Evolutionary conservation across 2,797 vertebrate species (phyloP).

Genomic region (Miichthys miiuy): DNA sequence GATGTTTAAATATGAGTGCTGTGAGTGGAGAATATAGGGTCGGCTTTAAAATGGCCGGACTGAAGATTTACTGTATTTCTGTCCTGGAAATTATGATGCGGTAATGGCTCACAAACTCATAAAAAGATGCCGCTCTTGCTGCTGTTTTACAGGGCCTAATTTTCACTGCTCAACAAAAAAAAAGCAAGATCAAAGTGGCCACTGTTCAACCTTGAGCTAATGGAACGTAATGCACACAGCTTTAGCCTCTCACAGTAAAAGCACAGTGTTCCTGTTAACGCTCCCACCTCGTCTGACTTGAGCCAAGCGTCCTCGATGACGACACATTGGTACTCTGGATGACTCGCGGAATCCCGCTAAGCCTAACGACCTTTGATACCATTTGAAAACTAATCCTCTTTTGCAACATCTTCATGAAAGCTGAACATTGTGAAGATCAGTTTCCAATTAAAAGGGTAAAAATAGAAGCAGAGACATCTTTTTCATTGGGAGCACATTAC

Average conservation of each 20-base stretch:
- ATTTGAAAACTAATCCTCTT: conserved; percentile 76
- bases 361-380: conserved; percentile 66
- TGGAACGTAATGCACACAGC: conserved; percentile 25
- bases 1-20: conserved; percentile 22
- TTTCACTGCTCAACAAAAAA: conserved; percentile 44
- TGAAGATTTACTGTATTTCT: conserved; percentile 4
- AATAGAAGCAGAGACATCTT: conserved; percentile 39
- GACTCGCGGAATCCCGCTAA: conserved; percentile 69
- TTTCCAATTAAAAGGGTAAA: conserved; percentile 68
- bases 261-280: conserved; percentile 21
- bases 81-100: conserved; percentile 33
- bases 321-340: conserved; percentile 59
- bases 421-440: conserved; percentile 56
- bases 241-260: conserved; percentile 41
- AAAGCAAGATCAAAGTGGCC: conserved; percentile 17
- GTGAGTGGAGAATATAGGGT: not conserved
- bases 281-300: conserved; percentile 41
- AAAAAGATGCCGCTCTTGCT: conserved; percentile 28
- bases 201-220: conserved; percentile 49
- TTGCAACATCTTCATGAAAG: conserved; percentile 64
- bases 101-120: conserved; percentile 40
- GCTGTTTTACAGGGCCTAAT: conserved; percentile 43
- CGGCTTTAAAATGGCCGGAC: not conserved
- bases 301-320: conserved; percentile 46
- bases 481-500: conserved; percentile 41